Conservation (phyloP, 2,797 vertebrate species). For the Threskiornis aethiopicus region DNA sequence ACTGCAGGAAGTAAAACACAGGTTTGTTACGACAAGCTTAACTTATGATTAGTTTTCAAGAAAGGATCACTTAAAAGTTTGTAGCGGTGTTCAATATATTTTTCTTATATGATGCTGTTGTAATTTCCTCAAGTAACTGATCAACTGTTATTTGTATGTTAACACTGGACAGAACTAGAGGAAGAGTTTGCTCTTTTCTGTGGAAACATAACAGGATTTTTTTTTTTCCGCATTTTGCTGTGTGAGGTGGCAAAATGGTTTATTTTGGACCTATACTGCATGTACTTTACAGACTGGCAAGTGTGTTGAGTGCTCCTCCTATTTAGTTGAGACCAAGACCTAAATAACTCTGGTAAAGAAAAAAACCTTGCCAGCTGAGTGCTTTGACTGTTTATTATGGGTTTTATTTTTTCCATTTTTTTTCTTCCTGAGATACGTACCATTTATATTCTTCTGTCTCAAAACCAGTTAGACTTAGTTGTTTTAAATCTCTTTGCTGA, state of each 20-base stretch:
- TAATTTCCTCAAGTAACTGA: not conserved
- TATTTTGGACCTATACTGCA: not conserved
- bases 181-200: not conserved
- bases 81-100: not conserved
- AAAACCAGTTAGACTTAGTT: not conserved
- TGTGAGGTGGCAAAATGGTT: not conserved
- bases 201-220: not conserved
- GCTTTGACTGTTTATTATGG: not conserved
- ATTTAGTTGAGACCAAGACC: not conserved
- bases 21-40: not conserved
- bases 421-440: not conserved
- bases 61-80: not conserved
- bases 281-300: not conserved
- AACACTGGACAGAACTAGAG: not conserved
- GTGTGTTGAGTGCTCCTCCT: not conserved
- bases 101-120: not conserved
- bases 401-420: not conserved
- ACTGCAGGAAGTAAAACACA: not conserved
- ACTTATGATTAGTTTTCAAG: not conserved
- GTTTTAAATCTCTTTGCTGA: not conserved
- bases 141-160: not conserved
- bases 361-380: not conserved
- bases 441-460: not conserved
- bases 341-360: not conserved
- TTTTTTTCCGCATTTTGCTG: not conserved